Percentiles rank a stretch among this genome's conserved stretches.
phyloP scores from a whole-genome alignment of 2,113 vertebrate genomes.

The Rhinogobius similis region DNA sequence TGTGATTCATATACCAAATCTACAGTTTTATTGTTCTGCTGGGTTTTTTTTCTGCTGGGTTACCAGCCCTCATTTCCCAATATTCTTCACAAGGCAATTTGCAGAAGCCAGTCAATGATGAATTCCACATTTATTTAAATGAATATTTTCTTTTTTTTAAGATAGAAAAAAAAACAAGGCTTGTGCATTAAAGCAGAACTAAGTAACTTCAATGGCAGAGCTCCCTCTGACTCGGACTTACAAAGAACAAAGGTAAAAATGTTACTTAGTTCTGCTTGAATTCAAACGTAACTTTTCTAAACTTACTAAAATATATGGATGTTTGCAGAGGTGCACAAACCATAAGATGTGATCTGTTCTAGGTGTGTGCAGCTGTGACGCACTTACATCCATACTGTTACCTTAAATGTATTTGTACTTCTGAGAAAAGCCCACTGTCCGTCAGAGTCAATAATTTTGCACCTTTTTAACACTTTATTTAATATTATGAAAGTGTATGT shows the following conservation, averaged over 20 bases:
- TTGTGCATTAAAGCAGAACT: too few species aligned
- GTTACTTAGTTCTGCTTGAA: too few species aligned
- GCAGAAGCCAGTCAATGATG: background rate
- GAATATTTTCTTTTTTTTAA: background rate
- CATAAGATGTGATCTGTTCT: background rate
- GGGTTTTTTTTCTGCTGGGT: too few species aligned
- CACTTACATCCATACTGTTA: background rate
- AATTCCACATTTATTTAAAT: background rate
- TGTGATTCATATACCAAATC: background rate
- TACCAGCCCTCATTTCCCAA: background rate
- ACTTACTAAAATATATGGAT: background rate
- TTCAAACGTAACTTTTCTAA: too few species aligned
- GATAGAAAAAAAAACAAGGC: background rate
- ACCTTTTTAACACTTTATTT: background rate
- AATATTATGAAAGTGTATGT: background rate
- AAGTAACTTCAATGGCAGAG: too few species aligned
- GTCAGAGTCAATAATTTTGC: background rate
- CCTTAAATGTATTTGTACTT: background rate
- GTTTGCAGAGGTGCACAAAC: background rate
- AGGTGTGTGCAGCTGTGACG: background rate
- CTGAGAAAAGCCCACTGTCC: background rate
- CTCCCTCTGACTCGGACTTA: too few species aligned
- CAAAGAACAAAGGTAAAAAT: too few species aligned
- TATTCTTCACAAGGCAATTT: background rate
- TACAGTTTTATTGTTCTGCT: too few species aligned